Conservation (phyloP, 2,888 invertebrate genomes). For the Synergus itoensis region DNA sequence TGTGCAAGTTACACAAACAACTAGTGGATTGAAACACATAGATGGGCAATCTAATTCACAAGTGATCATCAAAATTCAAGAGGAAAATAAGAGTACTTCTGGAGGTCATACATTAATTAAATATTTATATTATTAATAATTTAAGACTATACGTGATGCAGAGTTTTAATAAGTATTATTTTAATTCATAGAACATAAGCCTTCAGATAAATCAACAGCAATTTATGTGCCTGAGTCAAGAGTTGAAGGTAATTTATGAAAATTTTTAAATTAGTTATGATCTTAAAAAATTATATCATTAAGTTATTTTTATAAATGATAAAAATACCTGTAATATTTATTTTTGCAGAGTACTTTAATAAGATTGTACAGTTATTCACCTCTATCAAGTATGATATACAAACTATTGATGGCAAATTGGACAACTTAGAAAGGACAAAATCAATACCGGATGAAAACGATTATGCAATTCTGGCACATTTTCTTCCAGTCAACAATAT, state of each 20-base stretch:
- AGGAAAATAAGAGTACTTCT: background rate
- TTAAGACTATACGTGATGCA: background rate
- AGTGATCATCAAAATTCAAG: conserved; percentile 3
- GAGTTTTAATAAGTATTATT: background rate
- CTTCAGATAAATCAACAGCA: background rate
- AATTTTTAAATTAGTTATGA: background rate
- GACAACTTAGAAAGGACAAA: background rate
- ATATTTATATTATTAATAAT: background rate
- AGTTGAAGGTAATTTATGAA: conserved; percentile 1
- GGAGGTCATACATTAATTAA: background rate
- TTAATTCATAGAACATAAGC: background rate
- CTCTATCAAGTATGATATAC: background rate
- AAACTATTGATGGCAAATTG: conserved; percentile 18
- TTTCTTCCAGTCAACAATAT: conserved; percentile 26
- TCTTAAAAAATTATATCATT: background rate
- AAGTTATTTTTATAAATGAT: background rate
- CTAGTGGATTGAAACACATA: background rate
- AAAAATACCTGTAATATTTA: background rate
- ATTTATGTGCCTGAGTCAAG: background rate
- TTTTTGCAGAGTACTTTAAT: conserved; percentile 22
- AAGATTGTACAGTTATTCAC: conserved; percentile 10
- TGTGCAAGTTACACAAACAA: background rate
- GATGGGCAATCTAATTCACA: background rate
- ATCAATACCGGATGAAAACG: background rate
- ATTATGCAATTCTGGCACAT: conserved; percentile 13